phyloP scores from a whole-genome alignment of 92 coral and sea anemone genomes.

The Porites cylindrica region DNA sequence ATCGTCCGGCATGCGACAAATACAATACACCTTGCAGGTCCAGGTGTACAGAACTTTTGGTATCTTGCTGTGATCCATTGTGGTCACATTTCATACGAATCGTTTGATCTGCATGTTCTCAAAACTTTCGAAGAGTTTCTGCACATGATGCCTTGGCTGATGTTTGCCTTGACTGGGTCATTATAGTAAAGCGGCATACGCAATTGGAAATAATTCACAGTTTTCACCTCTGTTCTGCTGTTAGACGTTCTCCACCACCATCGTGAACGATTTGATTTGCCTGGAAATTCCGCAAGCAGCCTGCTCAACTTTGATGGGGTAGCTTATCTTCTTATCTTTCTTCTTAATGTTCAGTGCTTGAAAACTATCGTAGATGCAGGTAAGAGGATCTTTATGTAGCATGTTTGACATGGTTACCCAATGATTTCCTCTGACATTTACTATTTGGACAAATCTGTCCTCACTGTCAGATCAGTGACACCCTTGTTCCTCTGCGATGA shows the following conservation, averaged over 20 bases:
- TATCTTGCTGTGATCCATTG: background rate
- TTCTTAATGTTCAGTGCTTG: constrained; percentile 31
- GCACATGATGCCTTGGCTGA: too few relatives aligned
- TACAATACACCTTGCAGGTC: background rate
- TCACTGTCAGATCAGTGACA: background rate
- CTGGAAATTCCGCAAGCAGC: constrained; percentile 32
- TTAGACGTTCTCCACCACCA: constrained; percentile 43
- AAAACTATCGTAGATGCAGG: constrained; percentile 53
- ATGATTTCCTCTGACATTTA: constrained; percentile 50
- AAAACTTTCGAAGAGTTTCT: too few relatives aligned
- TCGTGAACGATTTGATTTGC: background rate
- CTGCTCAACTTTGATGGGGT: constrained; percentile 61
- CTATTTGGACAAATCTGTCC: background rate
- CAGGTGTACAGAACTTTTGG: background rate
- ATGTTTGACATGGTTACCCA: constrained; percentile 62
- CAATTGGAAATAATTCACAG: constrained; percentile 64
- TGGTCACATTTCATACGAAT: too few relatives aligned
- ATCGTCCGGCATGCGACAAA: background rate
- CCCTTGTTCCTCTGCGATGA: constrained; percentile 39
- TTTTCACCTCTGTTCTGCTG: constrained; percentile 50
- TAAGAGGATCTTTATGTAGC: background rate
- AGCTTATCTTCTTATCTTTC: constrained; percentile 42
- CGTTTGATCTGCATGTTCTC: too few relatives aligned
- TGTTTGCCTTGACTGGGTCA: too few relatives aligned
- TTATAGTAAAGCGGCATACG: constrained; percentile 26